Evolutionary conservation across 2,113 vertebrate species (phyloP).

Genomic region (Egretta garzetta): DNA sequence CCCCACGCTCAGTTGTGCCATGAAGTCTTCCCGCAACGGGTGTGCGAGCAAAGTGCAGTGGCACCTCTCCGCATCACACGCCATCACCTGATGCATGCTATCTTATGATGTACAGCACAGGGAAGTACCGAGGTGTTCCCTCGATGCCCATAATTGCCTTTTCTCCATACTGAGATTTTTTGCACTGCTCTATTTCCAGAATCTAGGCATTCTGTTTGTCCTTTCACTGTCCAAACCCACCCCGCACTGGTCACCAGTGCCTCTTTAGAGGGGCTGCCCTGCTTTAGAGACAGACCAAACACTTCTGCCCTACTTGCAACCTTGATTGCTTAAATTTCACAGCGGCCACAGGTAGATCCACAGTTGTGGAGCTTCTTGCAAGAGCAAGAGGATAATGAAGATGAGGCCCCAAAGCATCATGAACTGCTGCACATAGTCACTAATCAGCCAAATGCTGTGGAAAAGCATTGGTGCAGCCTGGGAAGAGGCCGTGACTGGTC

Average conservation of each 20-base stretch:
- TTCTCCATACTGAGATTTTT: background rate
- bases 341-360: background rate
- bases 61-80: background rate
- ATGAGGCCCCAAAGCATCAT: background rate
- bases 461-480: background rate
- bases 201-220: background rate
- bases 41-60: background rate
- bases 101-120: background rate
- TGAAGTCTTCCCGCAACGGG: background rate
- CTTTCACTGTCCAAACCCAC: background rate
- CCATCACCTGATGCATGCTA: fast-evolving
- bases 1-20: background rate
- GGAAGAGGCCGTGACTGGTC: background rate
- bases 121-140: background rate
- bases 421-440: background rate
- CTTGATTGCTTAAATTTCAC: background rate
- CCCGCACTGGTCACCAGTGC: background rate
- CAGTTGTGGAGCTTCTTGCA: background rate
- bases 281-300: background rate
- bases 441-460: background rate
- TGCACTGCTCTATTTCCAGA: background rate
- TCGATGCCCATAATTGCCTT: background rate
- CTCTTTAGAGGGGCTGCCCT: background rate
- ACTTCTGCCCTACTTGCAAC: background rate
- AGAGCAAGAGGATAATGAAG: background rate